Conservation (phyloP, 2,888 invertebrate species). For the Liodrosophila aerea region DNA sequence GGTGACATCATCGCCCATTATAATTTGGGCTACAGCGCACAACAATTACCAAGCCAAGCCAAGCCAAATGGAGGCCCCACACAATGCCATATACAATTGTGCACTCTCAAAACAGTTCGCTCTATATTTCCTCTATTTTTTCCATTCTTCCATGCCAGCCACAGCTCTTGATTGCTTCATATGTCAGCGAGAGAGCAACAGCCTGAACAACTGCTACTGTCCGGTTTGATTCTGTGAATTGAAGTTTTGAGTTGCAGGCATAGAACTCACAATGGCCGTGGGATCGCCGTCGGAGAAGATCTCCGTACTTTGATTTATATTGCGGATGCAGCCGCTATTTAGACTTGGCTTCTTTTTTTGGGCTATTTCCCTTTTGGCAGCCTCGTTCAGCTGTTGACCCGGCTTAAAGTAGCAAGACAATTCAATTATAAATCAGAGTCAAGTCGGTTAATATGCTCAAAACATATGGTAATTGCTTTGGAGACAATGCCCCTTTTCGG, state of each 20-base stretch:
- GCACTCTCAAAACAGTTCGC: too few species aligned
- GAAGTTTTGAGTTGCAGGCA: constrained; percentile 52
- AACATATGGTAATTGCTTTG: too few species aligned
- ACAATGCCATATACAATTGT: constrained; percentile 42
- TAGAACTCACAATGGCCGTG: constrained; percentile 22
- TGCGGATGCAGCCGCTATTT: constrained; percentile 72
- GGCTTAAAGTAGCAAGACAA: constrained; percentile 9
- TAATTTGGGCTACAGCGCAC: constrained; percentile 54
- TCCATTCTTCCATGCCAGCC: constrained; percentile 4
- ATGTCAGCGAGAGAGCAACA: constrained; percentile 5
- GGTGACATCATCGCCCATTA: constrained; percentile 74
- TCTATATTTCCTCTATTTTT: too few species aligned
- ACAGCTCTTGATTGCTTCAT: constrained; percentile 9
- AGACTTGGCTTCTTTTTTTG: constrained; percentile 32
- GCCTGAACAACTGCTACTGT: constrained; percentile 1
- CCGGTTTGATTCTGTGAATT: constrained; percentile 7
- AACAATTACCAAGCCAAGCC: constrained; percentile 65
- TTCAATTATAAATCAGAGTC: too few species aligned
- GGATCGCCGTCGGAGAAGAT: constrained; percentile 18
- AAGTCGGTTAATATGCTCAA: too few species aligned
- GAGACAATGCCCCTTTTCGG: too few species aligned
- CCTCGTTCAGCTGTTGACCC: constrained; percentile 31
- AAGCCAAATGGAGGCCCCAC: constrained; percentile 29
- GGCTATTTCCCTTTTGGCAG: constrained; percentile 26
- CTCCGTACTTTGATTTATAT: constrained; percentile 71